Evolutionary conservation across 2,888 invertebrate species (phyloP), one percentile per base, ranked within the genome.

Genomic region (Spodoptera littoralis): DNA sequence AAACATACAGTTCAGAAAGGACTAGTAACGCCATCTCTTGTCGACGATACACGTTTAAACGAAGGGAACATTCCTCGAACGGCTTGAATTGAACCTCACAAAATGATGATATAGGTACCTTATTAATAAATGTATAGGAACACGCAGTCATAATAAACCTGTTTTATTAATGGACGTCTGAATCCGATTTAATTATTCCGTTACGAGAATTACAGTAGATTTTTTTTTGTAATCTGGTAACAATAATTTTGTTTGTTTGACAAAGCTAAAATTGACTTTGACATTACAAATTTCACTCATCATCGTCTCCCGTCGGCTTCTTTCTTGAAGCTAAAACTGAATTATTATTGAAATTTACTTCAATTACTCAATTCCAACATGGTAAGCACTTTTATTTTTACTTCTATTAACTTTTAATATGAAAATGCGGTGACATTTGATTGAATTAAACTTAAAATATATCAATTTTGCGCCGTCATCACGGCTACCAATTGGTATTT

Each of bases 401-500:
- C 22, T 36, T 8, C 0, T 24, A 11, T 1, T n/a, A 3, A 13
- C 3, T 3, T 24, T 45, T 11, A 11, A 2, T 42, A 11, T 8
- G 3, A 30, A 0, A 22, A 12, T 11, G 4, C 5, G 0, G 11
- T 24, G 11, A 13, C 27, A 12, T 43, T 22, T 24, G 0, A 13
- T 8, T 11, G 9, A 48, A 9, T 11, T 22, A 8, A 0, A 1
- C 8, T 0, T 6, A n/a, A 56, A 50, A 30, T 2, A 22, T n/a
- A 42, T 65, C 56, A 50, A 74, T 60, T 67, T 13, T 79, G 78
- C 78, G 52, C 52, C 6, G 79, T 78, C 78, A 78, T 76, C 65
- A 60, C 74, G 69, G 79, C 55, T 45, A 44, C 13, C 24, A 41
- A 50, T 6, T 44, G 6, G 5, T 9, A n/a, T 30, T 55, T 18